phyloP scores from a whole-genome alignment of 2,797 vertebrate genomes.

The Holocentrus rufus region DNA sequence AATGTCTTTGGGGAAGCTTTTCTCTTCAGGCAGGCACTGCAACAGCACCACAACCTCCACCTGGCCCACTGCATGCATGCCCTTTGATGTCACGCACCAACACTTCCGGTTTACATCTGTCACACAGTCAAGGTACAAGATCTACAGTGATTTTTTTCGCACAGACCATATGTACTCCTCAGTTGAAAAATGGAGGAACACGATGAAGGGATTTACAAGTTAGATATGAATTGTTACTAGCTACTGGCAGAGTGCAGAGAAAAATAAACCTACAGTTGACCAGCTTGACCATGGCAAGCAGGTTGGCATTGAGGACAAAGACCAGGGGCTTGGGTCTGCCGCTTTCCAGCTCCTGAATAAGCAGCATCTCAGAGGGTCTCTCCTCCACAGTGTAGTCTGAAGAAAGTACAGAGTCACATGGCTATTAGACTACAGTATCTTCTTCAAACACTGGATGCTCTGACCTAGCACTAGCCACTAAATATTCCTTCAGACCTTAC shows the following conservation, averaged over 20 bases:
- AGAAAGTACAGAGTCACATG: not conserved
- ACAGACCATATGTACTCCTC: not conserved
- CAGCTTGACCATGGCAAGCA: conserved; percentile 98
- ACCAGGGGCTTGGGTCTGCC: conserved; percentile 93
- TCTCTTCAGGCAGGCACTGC: conserved; percentile 96
- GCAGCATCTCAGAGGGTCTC: conserved; percentile 91
- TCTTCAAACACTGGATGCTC: not conserved
- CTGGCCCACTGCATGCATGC: conserved; percentile 97
- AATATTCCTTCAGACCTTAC: not conserved
- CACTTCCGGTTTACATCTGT: conserved; percentile 98
- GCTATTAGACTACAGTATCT: not conserved
- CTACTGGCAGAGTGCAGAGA: not conserved
- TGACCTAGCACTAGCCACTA: not conserved
- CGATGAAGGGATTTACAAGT: no score
- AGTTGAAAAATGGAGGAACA: not conserved
- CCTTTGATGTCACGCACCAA: conserved; percentile 98
- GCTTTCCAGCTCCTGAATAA: conserved; percentile 95
- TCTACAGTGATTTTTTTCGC: not conserved
- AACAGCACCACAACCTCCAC: conserved; percentile 95
- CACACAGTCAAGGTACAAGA: conserved; percentile 36
- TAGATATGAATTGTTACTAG: not conserved
- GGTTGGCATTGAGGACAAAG: conserved; percentile 98
- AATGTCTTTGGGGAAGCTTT: conserved; percentile 95
- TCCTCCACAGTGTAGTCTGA: conserved; percentile 98
- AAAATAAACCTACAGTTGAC: conserved; percentile 90